A percentile compares a stretch with the other conserved stretches of the same genome.
Evolutionary conservation across 1,140 invertebrate genomes (phyloP).

Genomic region (Cyclina sinensis): DNA sequence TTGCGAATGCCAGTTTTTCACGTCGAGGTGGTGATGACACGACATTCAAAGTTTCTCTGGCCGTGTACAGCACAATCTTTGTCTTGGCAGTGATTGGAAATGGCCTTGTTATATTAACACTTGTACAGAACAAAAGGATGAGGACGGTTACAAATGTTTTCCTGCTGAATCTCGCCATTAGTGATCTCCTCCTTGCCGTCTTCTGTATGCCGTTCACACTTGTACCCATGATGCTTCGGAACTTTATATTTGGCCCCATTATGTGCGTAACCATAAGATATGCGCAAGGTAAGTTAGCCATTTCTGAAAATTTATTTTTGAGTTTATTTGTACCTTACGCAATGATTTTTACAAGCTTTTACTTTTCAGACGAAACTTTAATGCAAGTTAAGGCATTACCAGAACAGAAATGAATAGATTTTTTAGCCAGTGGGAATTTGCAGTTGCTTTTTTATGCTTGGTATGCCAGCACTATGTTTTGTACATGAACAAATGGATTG

Average conservation of each 20-base stretch:
- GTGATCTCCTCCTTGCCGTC: constrained; percentile 93
- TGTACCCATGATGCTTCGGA: constrained; percentile 92
- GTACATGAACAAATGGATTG: no score
- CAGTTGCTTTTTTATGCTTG: no score
- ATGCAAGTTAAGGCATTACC: no score
- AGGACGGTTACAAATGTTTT: constrained; percentile 95
- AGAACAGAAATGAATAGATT: no score
- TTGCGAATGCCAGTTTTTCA: neutral
- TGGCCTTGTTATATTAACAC: constrained; percentile 92
- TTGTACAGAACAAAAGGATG: constrained; percentile 94
- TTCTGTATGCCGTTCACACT: constrained; percentile 96
- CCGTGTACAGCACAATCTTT: constrained; percentile 91
- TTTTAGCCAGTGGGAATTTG: no score
- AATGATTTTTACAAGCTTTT: no score
- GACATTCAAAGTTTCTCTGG: constrained; percentile 34
- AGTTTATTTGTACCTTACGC: no score
- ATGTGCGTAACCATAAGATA: constrained; percentile 95
- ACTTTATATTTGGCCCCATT: constrained; percentile 93
- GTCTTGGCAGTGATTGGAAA: constrained; percentile 93
- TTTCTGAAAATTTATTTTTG: no score
- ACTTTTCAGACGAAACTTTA: no score
- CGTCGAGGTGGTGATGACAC: neutral
- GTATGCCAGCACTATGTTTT: no score
- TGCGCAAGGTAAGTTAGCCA: constrained; percentile 89
- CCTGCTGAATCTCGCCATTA: constrained; percentile 91